Percentiles rank a stretch among this genome's conserved stretches.
These are phyloP conservation scores for Halcyon smyrnensis DNA, from an alignment of 2,797 vertebrate species.

Conservation along the genomic window DNA sequence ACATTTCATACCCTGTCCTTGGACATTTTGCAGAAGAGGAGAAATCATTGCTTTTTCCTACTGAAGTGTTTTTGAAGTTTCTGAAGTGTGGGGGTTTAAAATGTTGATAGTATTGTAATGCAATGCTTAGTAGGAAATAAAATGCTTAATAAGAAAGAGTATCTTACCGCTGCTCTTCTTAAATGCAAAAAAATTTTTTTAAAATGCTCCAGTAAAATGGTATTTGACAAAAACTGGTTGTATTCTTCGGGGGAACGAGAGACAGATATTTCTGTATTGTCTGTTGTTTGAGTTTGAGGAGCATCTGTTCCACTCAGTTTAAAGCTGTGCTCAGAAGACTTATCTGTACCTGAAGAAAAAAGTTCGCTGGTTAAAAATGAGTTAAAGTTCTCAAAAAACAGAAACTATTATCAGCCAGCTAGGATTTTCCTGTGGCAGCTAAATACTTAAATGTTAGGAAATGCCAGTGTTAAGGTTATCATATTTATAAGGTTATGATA, in stretches of 20 bases:
- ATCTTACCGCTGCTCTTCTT: slow-evolving; percentile 88
- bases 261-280: neutral
- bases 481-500: slow-evolving; percentile 29
- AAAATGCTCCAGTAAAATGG: slow-evolving; percentile 78
- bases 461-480: slow-evolving; percentile 43
- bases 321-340: slow-evolving; percentile 37
- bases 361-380: neutral
- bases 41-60: neutral
- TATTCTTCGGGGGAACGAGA: neutral
- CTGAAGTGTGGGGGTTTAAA: neutral
- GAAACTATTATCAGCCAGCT: neutral
- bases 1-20: neutral
- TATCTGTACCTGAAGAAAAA: slow-evolving; percentile 44
- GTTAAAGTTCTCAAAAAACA: neutral
- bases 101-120: neutral
- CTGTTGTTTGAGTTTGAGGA: neutral
- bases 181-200: slow-evolving; percentile 83
- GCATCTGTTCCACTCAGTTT: slow-evolving; percentile 40
- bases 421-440: neutral
- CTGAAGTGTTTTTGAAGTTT: neutral
- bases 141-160: neutral
- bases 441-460: slow-evolving; percentile 27
- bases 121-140: neutral
- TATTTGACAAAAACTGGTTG: neutral
- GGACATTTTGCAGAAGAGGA: neutral